A percentile compares a stretch with the other conserved stretches of the same genome.
Evolutionary conservation across 2,113 vertebrate species (phyloP).

Genomic region (Noctilio leporinus): DNA sequence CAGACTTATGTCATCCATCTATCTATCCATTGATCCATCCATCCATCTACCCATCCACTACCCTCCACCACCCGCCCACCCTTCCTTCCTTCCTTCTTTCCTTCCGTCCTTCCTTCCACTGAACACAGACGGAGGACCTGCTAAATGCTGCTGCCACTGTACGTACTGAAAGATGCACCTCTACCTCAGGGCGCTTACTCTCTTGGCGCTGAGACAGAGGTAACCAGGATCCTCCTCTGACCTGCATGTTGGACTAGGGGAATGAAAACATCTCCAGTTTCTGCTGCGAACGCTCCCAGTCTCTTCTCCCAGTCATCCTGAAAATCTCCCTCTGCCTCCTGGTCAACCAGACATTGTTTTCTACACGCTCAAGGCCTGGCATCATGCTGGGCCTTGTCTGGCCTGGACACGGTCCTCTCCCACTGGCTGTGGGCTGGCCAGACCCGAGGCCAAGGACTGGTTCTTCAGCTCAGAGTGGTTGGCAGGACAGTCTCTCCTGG

Average conservation of each 20-base stretch:
- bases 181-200: background rate
- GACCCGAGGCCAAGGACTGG: background rate
- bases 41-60: accelerated
- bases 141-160: background rate
- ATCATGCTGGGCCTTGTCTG: accelerated
- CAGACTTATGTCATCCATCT: background rate
- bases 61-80: background rate
- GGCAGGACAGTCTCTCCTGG: background rate
- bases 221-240: background rate
- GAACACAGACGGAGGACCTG: background rate
- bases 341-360: background rate
- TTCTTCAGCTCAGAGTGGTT: background rate
- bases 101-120: too few species aligned
- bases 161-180: background rate
- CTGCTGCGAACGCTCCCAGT: too few species aligned
- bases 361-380: background rate
- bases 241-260: background rate
- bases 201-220: background rate
- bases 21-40: background rate
- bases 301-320: background rate
- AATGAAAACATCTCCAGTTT: background rate
- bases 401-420: background rate
- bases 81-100: background rate
- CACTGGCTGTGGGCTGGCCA: background rate
- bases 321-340: background rate